Percentiles rank a stretch among this genome's conserved stretches.
phyloP scores from a whole-genome alignment of 1,140 invertebrate genomes.

The Frieseomelitta varia region DNA sequence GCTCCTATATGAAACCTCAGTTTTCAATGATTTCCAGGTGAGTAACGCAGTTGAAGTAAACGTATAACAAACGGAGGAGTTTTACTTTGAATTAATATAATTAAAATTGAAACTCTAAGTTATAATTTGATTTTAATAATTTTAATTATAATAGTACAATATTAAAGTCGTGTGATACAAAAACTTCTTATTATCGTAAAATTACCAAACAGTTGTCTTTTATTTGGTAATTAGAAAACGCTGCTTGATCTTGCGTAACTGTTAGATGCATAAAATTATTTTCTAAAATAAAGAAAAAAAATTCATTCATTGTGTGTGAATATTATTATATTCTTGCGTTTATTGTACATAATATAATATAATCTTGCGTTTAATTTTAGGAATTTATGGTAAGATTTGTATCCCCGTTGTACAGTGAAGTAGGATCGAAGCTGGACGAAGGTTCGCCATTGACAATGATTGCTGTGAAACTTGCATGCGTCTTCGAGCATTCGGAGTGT shows the following conservation, averaged over 20 bases:
- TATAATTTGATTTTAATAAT: not conserved
- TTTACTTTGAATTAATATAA: too few species aligned
- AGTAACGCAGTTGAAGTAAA: not conserved
- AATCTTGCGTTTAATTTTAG: slow-evolving; percentile 54
- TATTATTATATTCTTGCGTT: not conserved
- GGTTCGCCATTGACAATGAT: slow-evolving; percentile 81
- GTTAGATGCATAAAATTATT: too few species aligned
- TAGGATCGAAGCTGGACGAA: slow-evolving; percentile 64
- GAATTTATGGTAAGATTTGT: slow-evolving; percentile 74
- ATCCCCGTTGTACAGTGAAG: slow-evolving; percentile 67
- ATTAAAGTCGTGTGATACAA: not conserved
- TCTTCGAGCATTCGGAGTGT: slow-evolving; percentile 69
- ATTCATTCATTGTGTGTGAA: too few species aligned
- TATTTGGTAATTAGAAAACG: too few species aligned
- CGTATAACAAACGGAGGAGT: too few species aligned
- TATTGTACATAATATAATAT: too few species aligned
- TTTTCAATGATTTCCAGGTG: slow-evolving; percentile 56
- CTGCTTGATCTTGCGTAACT: too few species aligned
- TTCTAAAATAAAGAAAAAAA: too few species aligned
- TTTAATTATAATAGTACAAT: not conserved
- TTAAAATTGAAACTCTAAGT: too few species aligned
- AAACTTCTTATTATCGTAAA: too few species aligned
- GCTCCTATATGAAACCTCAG: slow-evolving; percentile 68
- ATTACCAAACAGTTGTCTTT: too few species aligned
- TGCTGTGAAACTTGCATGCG: slow-evolving; percentile 75